Base-by-base conservation (phyloP, 2,797 vertebrate species). In the Sebastes kiyomatsui region DNA sequence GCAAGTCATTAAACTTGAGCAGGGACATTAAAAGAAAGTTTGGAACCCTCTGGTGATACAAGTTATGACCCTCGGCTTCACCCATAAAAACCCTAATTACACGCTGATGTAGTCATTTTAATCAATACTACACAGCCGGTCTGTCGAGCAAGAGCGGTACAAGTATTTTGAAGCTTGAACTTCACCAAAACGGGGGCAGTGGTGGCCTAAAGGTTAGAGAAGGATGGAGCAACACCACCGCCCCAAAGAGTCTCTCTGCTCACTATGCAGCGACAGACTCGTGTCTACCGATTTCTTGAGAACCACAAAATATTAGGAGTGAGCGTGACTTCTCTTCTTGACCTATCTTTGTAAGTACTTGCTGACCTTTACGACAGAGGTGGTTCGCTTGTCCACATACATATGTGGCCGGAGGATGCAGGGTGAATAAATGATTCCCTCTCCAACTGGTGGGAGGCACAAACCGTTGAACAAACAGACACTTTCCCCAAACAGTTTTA, bases 11-110 rank as follows among this genome's bases (percentile, higher is more conserved):
- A 89, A 93, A 88, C 73, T 91, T 90, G 91, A 77, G 90, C 58
- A 89, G 90, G 85, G 87, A 92, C 90, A 94, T 87, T 94, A 94
- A 95, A 93, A 94, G 73, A 83, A 89, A 91, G 82, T 88, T 90
- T 94, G 83, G 27, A 90, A 91, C 90, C 94, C 89, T 94, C 74
- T 88, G 92, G 82, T 90, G 86, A 94, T 93, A 84, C 88, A 90
- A 95, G 93, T 94, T 93, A 95, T 78, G 93, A 92, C 87, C 93
- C 92, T 68, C 30, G 87, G 90, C 82, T 84, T 84, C 90, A 72
- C 86, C 92, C 79, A 84, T 94, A 96, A 95, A 90, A 93, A 91
- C 91, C 93, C 86, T 85, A 95, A 96, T 97, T 96, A 96, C 90
- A 96, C 89, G 87, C 89, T 92, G 92, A 86, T 88, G 88, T 93